Evolutionary conservation across 1,140 invertebrate species (phyloP), one percentile per base, ranked within the genome.

Genomic region (Cherax quadricarinatus): DNA sequence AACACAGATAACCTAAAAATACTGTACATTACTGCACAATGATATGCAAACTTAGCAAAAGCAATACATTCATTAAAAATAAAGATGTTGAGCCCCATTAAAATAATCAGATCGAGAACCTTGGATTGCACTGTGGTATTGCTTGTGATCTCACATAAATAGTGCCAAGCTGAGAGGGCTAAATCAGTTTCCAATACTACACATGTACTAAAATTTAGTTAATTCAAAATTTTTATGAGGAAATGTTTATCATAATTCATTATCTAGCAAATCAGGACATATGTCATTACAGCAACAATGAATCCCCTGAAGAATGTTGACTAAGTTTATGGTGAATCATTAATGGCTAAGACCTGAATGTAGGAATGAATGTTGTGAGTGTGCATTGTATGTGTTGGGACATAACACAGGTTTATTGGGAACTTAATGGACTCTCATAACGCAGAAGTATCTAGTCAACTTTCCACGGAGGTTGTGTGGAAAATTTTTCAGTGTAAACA

Each of bases 401-500:
- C 53, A 88, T 21, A 62, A 57, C 49, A 88, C 30, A 62, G 78
- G 51, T 60, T 88, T 53, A 88, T 41, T 80, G 41, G 86, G 86
- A 87, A 57, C 70, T 78, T 73, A 57, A 57, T 78, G 73, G 86
- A 60, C 51, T 53, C 30, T 88, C 75, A 60, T 79, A 88, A 57
- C 86, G 60, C 60, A 88, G 75, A 73, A 75, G 51, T 57, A 79
- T 83, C 49, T 83, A 75, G 86, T 78, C 24, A 57, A 73, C 60
- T 88, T 79, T 88, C 57, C 73, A 88, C 75, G 51, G 60, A 62
- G 75, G 51, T 57, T 78, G 73, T 60, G 24, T 83, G 75, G 53
- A 60, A 88, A 88, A 30, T 73, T 30, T 88, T 48, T 73, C 78
- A 73, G 80, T 75, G 62, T 89, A 49, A 83, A 70, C 66, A 83